These are phyloP conservation scores for Eidolon helvum DNA, from an alignment of 2,113 vertebrate genomes.

Conservation along the genomic window DNA sequence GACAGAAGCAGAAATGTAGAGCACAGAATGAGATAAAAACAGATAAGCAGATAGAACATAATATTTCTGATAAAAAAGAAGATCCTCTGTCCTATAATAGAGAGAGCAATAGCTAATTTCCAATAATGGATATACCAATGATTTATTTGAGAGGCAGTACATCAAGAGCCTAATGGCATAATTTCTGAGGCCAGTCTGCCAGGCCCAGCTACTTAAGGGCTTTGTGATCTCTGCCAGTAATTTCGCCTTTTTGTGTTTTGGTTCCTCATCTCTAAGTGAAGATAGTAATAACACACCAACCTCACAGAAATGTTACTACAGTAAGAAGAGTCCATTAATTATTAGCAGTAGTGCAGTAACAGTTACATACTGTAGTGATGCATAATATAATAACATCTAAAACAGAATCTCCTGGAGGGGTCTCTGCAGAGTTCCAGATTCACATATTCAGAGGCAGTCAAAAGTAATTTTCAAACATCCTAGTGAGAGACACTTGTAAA, in stretches of 20 bases:
- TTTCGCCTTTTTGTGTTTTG: not conserved
- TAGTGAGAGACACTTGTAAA: not conserved
- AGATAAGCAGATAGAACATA: not conserved
- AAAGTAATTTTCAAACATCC: not conserved
- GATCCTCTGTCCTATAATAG: not conserved
- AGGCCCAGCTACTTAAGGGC: not conserved
- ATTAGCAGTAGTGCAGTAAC: not conserved
- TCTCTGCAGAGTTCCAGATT: not conserved
- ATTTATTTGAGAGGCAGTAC: not conserved
- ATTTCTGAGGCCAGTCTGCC: not conserved
- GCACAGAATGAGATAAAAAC: not conserved
- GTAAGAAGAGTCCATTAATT: not conserved
- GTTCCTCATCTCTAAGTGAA: not conserved
- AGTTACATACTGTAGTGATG: fast-evolving
- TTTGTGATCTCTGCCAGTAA: not conserved
- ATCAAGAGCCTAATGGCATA: not conserved
- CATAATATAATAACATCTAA: not conserved
- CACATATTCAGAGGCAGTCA: not conserved
- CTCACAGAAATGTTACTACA: not conserved
- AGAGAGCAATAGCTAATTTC: not conserved
- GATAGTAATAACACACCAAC: not conserved
- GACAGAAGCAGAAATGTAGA: not conserved
- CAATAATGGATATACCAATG: not conserved
- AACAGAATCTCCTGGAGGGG: not conserved
- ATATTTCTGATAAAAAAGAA: not conserved